Base-by-base conservation (phyloP, 2,888 invertebrate species). In the Deladenus siricidicola region DNA sequence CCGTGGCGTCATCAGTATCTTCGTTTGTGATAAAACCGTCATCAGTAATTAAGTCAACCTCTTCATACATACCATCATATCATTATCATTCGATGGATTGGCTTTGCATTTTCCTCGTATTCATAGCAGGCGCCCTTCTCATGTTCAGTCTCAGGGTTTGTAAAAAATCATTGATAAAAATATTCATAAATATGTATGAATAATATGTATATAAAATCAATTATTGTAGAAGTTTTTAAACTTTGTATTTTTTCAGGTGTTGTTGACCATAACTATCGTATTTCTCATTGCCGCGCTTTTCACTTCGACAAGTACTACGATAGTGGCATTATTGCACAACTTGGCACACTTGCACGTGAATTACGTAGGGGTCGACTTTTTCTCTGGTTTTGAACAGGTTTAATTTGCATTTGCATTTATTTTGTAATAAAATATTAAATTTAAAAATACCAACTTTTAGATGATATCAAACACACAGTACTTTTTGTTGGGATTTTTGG, bases 271-370 rank as follows among this genome's bases (percentile, higher is more conserved):
- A n/a, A 26, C 34, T 34, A 47, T 69, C 3, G 59, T 66, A 2
- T 69, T 66, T 19, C 53, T 66, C 10, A 60, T 69, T 30, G 54
- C 66, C 8, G 34, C 60, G 3, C n/a, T 66, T 14, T 66, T 66
- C 58, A 66, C 66, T 8, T 39, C 56, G 14, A 60, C 65, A 1
- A 61, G 64, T 52, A 66, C 66, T 19, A 66, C 68, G 26, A 60
- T 69, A 2, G 66, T 66, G 3, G 66, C 66, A 21, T 39, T 66
- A 2, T 47, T 66, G 52, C 66, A 66, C 47, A 66, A 66, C 47
- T 19, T 60, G 17, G 58, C 47, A n/a, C 53, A 68, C 28, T 49
- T 66, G 19, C 43, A 48, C 23, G 43, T 65, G 34, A 34, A 29
- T 17, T 53, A 53, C 39, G 28, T 53, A 4, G n/a, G n/a, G n/a